These are phyloP conservation scores for Drosophila meridiana DNA, from an alignment of 2,888 invertebrate genomes.

Conservation along the genomic window DNA sequence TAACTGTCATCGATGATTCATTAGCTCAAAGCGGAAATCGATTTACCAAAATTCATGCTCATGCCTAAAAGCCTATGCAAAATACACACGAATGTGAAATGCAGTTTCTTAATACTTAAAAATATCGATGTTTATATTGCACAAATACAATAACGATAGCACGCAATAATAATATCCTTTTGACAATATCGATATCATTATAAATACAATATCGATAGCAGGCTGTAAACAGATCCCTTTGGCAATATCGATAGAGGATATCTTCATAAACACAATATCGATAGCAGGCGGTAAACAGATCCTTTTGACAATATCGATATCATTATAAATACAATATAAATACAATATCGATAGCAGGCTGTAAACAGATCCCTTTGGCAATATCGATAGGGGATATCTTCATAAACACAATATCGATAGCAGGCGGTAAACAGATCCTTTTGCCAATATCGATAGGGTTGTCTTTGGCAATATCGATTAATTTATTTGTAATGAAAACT, in stretches of 20 bases:
- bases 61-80: neutral
- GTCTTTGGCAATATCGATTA: neutral
- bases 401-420: no score
- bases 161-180: neutral
- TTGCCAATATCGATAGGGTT: neutral
- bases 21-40: neutral
- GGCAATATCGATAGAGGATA: neutral
- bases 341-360: no score
- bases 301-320: neutral
- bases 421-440: no score
- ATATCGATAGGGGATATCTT: no score
- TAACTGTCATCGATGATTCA: neutral
- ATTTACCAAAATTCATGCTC: neutral
- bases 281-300: no score
- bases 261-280: neutral
- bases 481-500: constrained; percentile 55
- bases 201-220: neutral
- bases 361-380: no score
- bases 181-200: neutral
- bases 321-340: no score
- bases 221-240: neutral
- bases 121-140: neutral
- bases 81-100: neutral
- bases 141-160: neutral
- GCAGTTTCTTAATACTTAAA: neutral